Base-by-base conservation (phyloP, 2,888 invertebrate species). In the Marasmarcha lunaedactyla region DNA sequence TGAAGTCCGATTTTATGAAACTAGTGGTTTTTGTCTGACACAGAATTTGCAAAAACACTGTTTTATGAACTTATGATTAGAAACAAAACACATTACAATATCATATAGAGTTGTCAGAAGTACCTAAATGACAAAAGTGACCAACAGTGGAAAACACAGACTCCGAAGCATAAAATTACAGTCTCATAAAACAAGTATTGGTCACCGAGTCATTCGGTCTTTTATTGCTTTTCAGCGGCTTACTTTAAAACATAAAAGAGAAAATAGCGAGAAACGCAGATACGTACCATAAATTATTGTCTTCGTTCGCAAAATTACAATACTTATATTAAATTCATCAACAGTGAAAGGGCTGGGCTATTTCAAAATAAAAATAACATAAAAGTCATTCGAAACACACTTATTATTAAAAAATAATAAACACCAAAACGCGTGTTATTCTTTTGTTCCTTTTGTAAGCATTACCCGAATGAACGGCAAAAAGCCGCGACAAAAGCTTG, bases 331-430 rank as follows among this genome's bases (percentile, higher is more conserved):
- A 9, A 30, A 36, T 42, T 45, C 41, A 40, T 41, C 41, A 55
- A 63, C 65, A 65, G 54, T 54, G 44, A 60, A 65, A 56, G 46
- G 61, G 58, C 51, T 41, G 55, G 49, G 36, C 52, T 49, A 52
- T 54, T 49, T 42, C 47, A 54, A 49, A 51, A 56, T 58, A 56
- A 55, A 50, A 48, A 49, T 65, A 59, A 61, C 58, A 63, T 67
- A 62, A 63, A 63, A 55, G 56, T 52, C 53, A 61, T 64, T 67
- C 51, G 39, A 49, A 55, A 52, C 50, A 51, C 44, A 47, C 41
- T 4, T 50, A 53, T 53, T 50, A 60, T 49, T n/a, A 47, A 55
- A 48, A 57, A 57, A 59, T 55, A 58, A 63, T 59, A 60, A 61
- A 62, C 57, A 57, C 52, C 47, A 48, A 48, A 55, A 50, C 45